Conservation (phyloP, 2,888 invertebrate genomes). For the Tipula lateralis region DNA sequence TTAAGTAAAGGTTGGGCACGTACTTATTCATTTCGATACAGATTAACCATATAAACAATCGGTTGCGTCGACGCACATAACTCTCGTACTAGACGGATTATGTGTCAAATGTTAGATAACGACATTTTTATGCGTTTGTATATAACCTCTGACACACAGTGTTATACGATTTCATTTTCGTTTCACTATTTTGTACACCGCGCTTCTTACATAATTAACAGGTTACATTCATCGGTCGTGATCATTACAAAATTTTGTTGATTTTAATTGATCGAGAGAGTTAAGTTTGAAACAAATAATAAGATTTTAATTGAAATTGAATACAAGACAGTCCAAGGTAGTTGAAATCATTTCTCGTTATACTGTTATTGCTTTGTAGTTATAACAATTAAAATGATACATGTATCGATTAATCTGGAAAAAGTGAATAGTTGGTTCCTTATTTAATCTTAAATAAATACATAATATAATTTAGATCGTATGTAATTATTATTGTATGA, state of each 20-base stretch:
- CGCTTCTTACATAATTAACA: not conserved
- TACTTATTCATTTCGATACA: too few relatives aligned
- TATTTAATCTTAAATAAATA: not conserved
- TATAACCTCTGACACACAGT: not conserved
- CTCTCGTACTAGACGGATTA: too few relatives aligned
- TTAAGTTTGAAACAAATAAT: not conserved
- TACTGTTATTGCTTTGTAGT: not conserved
- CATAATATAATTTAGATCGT: not conserved
- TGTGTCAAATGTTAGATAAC: not conserved
- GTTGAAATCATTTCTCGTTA: not conserved
- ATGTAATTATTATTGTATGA: not conserved
- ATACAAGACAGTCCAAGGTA: slow-evolving; percentile 19
- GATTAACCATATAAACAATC: too few relatives aligned
- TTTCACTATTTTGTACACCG: not conserved
- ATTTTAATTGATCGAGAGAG: not conserved
- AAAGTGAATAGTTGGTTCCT: not conserved
- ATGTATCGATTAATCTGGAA: not conserved
- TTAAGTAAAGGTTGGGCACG: not conserved
- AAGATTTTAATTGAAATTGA: not conserved
- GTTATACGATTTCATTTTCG: not conserved
- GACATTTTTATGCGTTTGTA: not conserved
- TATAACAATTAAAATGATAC: not conserved
- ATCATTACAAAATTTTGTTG: not conserved
- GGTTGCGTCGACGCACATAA: too few relatives aligned
- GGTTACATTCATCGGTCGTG: not conserved